Evolutionary conservation across 2,113 vertebrate genomes (phyloP).

Genomic region (Pogonocichla stellata): DNA sequence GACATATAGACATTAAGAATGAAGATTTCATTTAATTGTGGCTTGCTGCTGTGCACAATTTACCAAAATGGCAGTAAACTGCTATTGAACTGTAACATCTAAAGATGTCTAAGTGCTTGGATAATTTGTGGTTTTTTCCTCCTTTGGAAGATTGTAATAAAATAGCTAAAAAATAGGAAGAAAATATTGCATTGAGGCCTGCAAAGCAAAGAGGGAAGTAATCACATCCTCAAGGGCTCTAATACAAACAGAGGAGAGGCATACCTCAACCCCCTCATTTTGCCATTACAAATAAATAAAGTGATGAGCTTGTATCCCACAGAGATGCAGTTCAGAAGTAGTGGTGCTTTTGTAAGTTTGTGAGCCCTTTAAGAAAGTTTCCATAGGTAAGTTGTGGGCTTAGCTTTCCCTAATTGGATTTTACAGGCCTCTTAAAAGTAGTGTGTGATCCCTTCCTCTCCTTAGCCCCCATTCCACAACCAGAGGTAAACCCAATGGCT

Average conservation of each 20-base stretch:
- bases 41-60: slow-evolving; percentile 65
- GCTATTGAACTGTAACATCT: slow-evolving; percentile 64
- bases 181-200: background rate
- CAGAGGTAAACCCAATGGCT: background rate
- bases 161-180: slow-evolving; percentile 12
- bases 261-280: background rate
- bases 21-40: slow-evolving; percentile 67
- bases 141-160: slow-evolving; percentile 13
- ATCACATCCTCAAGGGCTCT: background rate
- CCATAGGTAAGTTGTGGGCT: background rate
- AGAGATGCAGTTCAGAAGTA: background rate
- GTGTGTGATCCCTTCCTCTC: rapidly evolving
- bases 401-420: background rate
- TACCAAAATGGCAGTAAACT: slow-evolving; percentile 66
- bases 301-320: background rate
- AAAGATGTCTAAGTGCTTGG: slow-evolving; percentile 59
- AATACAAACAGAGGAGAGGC: background rate
- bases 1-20: slow-evolving; percentile 26
- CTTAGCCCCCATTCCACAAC: background rate
- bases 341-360: background rate
- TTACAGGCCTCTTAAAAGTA: background rate
- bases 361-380: background rate
- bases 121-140: slow-evolving; percentile 45
- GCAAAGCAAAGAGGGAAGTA: background rate
- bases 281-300: background rate